phyloP scores from a whole-genome alignment of 1,140 invertebrate genomes.

The Streblospio benedicti region DNA sequence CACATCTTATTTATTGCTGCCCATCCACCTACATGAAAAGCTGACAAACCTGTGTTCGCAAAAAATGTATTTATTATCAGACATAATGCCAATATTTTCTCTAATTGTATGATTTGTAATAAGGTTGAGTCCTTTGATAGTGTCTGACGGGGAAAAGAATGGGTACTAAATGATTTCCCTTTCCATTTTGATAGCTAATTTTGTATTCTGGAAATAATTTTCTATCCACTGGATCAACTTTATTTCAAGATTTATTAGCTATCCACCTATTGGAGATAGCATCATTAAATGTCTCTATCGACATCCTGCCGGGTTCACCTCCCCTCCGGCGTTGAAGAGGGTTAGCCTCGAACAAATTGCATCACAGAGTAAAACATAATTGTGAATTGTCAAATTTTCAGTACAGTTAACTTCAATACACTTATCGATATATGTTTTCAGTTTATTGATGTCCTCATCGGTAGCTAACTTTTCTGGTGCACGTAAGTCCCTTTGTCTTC shows the following conservation, averaged over 20 bases:
- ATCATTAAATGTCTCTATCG: not conserved
- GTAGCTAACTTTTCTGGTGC: not conserved
- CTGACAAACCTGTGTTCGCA: not conserved
- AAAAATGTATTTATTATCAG: not conserved
- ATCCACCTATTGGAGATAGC: not conserved
- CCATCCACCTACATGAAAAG: not conserved
- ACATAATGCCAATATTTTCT: not conserved
- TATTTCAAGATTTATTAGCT: too few relatives aligned
- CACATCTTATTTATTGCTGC: not conserved
- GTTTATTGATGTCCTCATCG: not conserved
- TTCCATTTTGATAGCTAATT: not conserved
- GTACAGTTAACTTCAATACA: not conserved
- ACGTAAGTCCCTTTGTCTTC: not conserved
- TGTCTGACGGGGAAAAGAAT: not conserved
- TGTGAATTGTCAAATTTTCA: too few relatives aligned
- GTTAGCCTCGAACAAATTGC: slow-evolving; percentile 1
- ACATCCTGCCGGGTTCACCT: not conserved
- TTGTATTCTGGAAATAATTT: not conserved
- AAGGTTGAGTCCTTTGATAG: not conserved
- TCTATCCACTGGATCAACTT: too few relatives aligned
- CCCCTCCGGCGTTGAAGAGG: slow-evolving; percentile 1
- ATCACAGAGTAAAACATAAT: not conserved
- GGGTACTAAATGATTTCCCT: slow-evolving; percentile 1
- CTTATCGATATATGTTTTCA: not conserved
- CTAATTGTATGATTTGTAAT: not conserved